phyloP scores from a whole-genome alignment of 2,113 vertebrate species.

The Myrmecobius fasciatus region DNA sequence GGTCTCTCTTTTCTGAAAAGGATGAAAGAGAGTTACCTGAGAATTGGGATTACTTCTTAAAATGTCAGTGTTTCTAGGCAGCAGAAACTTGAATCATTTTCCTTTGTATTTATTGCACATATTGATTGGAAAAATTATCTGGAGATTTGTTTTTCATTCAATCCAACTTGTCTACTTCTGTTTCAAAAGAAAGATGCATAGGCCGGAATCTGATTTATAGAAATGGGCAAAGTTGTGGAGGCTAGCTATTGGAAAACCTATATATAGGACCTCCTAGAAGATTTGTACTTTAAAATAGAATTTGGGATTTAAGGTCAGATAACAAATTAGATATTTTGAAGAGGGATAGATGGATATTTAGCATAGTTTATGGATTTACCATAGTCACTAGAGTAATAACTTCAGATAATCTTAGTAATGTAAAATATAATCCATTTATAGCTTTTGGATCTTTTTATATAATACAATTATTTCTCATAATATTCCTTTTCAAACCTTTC shows the following conservation, averaged over 20 bases:
- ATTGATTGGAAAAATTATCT: constrained; percentile 64
- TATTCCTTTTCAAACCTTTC: background rate
- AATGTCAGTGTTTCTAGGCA: constrained; percentile 53
- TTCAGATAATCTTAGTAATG: background rate
- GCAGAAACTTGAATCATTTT: constrained; percentile 73
- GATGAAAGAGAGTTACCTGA: constrained; percentile 66
- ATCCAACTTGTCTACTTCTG: constrained; percentile 62
- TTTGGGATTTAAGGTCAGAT: constrained; percentile 14
- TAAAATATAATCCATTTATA: background rate
- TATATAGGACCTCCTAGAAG: background rate
- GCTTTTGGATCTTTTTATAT: background rate
- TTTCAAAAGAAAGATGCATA: constrained; percentile 29
- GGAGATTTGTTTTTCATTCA: constrained; percentile 59
- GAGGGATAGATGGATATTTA: constrained; percentile 47
- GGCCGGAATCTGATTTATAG: constrained; percentile 32
- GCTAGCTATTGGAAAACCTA: background rate
- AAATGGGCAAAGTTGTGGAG: constrained; percentile 4
- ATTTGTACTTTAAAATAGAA: constrained; percentile 33
- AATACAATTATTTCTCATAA: background rate
- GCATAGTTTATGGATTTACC: background rate
- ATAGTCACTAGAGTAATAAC: background rate
- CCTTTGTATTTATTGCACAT: constrained; percentile 73
- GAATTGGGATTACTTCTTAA: constrained; percentile 57
- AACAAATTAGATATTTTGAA: constrained; percentile 44
- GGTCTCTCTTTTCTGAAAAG: constrained; percentile 69